Base-by-base conservation (phyloP, 2,888 invertebrate genomes). In the Macrostomum cliftonense region DNA sequence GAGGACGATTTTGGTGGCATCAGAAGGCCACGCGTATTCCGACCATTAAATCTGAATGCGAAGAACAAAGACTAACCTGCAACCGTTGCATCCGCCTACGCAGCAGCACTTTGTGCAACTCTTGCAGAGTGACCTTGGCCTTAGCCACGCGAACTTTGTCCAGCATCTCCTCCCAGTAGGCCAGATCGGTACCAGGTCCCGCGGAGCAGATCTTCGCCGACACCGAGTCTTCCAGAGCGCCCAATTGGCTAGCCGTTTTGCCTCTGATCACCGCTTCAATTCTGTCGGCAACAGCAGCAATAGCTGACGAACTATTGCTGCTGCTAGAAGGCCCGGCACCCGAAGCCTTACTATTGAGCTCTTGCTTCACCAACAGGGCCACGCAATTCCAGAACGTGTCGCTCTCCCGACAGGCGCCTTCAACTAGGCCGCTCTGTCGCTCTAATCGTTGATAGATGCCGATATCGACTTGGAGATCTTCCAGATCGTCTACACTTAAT, bases 81-180 rank as follows among this genome's bases (percentile, higher is more conserved):
- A 97, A 75, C 58, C 86, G 77, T 66, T 82, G 80, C 60, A 95
- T 75, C 73, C 93, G 93, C 61, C 81, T 78, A 46, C 81, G 77
- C 55, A 95, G 74, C 70, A 85, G 85, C 56, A 80, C 80, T 71
- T 89, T 85, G 73, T 97, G 95, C 0, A 85, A 76, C 71, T 95
- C 93, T 48, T 86, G 75, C 12, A 97, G 76, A 37, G 93, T 76
- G 1, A 89, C 87, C 59, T 88, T 77, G 0, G 91, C 85, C 80
- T 86, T 86, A 70, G 89, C 87, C 7, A 89, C 91, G 78, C 87
- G 88, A 12, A 97, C 74, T 68, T 91, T 88, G n/a, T 85, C 85
- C 37, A 91, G 75, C 55, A 97, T 72, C 44, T 86, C 85, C 74
- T 97, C 95, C 95, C 95, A 97, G 72, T 93, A 97, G 43, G 51